phyloP scores from a whole-genome alignment of 2,888 invertebrate genomes.

The Plagiodera versicolora region DNA sequence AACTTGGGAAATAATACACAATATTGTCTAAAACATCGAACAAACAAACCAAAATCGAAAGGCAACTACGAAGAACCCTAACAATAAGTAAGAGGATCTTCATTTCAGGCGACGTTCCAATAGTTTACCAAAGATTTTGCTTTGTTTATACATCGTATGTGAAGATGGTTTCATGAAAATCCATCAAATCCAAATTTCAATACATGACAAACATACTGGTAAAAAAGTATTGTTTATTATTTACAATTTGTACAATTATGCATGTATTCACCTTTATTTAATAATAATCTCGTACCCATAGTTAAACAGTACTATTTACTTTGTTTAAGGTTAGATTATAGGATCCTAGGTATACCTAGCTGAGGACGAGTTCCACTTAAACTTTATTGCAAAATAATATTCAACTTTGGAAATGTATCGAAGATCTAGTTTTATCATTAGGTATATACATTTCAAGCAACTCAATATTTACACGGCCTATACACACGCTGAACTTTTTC shows the following conservation, averaged over 20 bases:
- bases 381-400: constrained; percentile 1
- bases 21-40: not conserved
- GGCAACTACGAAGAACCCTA: not conserved
- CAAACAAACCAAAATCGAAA: constrained; percentile 1
- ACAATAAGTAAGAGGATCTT: too few relatives aligned
- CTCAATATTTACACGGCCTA: constrained; percentile 10
- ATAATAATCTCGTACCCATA: not conserved
- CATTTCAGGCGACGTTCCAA: not conserved
- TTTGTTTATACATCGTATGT: not conserved
- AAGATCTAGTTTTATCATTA: constrained; percentile 3
- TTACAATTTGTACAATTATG: constrained; percentile 42
- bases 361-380: not conserved
- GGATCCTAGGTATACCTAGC: not conserved
- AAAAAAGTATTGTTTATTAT: constrained; percentile 43
- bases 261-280: constrained; percentile 14
- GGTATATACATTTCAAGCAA: constrained; percentile 14
- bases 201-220: constrained; percentile 35
- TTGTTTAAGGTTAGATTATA: not conserved
- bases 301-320: not conserved
- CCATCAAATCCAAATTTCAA: constrained; percentile 5
- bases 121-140: not conserved
- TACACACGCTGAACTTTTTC: not conserved
- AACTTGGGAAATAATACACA: constrained; percentile 7
- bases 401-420: constrained; percentile 1
- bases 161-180: not conserved